Conservation (phyloP, 2,888 invertebrate genomes). For the Latheticus oryzae region DNA sequence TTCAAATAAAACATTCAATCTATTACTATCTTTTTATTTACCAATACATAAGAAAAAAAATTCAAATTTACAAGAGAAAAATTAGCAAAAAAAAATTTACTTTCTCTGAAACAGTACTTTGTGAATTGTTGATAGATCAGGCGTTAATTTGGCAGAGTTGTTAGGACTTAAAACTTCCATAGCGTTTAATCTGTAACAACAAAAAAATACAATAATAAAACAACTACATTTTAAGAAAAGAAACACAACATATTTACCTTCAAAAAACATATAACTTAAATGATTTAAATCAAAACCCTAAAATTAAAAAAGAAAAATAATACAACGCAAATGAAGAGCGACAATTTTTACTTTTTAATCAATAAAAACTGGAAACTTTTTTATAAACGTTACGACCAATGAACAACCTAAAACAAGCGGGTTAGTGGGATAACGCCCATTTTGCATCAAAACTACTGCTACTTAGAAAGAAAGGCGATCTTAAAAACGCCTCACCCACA, state of each 20-base stretch:
- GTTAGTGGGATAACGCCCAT: background rate
- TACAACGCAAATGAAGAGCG: conserved; percentile 1
- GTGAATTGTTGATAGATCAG: conserved; percentile 77
- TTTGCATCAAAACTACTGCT: background rate
- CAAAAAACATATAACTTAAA: background rate
- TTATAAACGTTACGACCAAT: conserved; percentile 13
- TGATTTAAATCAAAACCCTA: conserved; percentile 2
- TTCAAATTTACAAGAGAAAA: conserved; percentile 8
- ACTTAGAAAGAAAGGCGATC: background rate
- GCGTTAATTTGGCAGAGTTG: conserved; percentile 66
- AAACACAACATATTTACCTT: background rate
- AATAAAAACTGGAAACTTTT: conserved; percentile 16
- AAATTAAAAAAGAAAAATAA: conserved; percentile 13
- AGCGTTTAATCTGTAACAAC: conserved; percentile 27
- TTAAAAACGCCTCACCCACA: conserved; percentile 1
- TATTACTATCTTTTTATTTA: conserved; percentile 13
- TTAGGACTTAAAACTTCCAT: conserved; percentile 15
- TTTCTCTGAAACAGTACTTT: conserved; percentile 73
- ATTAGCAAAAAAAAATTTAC: conserved; percentile 40
- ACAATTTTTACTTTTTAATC: conserved; percentile 7
- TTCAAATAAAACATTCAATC: conserved; percentile 31
- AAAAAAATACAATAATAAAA: conserved; percentile 1
- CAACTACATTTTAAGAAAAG: background rate
- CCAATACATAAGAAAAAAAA: conserved; percentile 8
- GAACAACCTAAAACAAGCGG: conserved; percentile 24